A percentile compares a stretch with the other conserved stretches of the same genome.
These are phyloP conservation scores for Telmatochromis brachygnathus DNA, from an alignment of 2,113 vertebrate genomes.

Conservation along the genomic window DNA sequence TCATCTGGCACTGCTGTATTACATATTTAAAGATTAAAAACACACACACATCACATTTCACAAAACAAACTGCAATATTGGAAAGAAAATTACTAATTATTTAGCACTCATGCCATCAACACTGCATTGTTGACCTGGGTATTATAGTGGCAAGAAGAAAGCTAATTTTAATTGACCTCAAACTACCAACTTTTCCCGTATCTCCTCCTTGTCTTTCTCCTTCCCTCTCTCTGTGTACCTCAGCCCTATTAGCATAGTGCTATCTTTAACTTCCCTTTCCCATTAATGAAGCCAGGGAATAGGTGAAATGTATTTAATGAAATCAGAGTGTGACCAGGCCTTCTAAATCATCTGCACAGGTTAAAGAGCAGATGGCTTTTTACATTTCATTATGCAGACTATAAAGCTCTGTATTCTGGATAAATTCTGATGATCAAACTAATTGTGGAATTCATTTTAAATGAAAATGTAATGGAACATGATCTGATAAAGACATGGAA, in stretches of 20 bases:
- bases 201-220: neutral
- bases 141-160: neutral
- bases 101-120: neutral
- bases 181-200: neutral
- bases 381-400: slow-evolving; percentile 2
- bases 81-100: neutral
- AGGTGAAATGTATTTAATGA: slow-evolving; percentile 53
- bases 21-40: neutral
- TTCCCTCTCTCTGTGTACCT: neutral
- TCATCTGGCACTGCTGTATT: neutral
- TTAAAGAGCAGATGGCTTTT: slow-evolving; percentile 30
- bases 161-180: slow-evolving; percentile 45
- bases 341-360: slow-evolving; percentile 27
- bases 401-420: neutral
- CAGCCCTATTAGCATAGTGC: slow-evolving; percentile 40
- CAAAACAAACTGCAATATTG: neutral
- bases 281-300: slow-evolving; percentile 59
- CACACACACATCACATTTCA: neutral
- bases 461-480: neutral
- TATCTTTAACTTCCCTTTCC: slow-evolving; percentile 57
- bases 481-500: neutral
- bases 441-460: neutral
- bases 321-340: slow-evolving; percentile 36
- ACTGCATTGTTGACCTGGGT: slow-evolving; percentile 18
- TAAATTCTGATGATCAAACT: neutral